phyloP scores from a whole-genome alignment of 2,113 vertebrate species.

The Pan troglodytes region NHGRI_mPanTro3-v2.1_pri NC_072408.2:85796501-85797000 shows the following conservation, averaged over 20 bases:
- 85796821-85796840: not conserved
- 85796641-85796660: not conserved
- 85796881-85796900: not conserved
- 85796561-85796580: not conserved
- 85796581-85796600: not conserved
- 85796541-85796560: not conserved
- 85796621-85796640: not conserved
- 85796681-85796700: constrained; percentile 30
- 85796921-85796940: not conserved
- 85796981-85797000: not conserved
- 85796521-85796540: not conserved
- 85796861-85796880: not conserved
- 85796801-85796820: not conserved
- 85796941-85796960: not conserved
- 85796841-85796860: not conserved
- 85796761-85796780: not conserved
- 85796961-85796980: not conserved
- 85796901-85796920: not conserved
- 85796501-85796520: not conserved
- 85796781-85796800: not conserved
- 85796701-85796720: not conserved
- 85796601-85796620: not conserved
- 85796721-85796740: not conserved
- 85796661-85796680: not conserved
- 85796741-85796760: not conserved